Percentiles rank a stretch among this genome's conserved stretches.
phyloP scores from a whole-genome alignment of 2,888 invertebrate genomes.

The Arctia plantaginis region DNA sequence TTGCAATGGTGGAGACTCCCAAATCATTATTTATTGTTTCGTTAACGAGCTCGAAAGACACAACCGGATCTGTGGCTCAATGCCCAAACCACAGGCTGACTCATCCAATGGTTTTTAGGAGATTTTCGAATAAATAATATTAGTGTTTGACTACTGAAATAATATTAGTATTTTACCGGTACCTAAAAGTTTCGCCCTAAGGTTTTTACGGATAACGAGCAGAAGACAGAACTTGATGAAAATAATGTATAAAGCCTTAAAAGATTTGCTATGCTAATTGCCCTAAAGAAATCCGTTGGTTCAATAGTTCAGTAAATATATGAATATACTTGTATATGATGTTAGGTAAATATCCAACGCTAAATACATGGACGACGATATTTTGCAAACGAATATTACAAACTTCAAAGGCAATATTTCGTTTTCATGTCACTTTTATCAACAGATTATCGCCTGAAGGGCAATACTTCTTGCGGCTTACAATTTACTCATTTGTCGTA shows the following conservation, averaged over 20 bases:
- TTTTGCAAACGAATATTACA: slow-evolving; percentile 3
- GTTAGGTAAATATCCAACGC: background rate
- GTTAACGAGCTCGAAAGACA: slow-evolving; percentile 79
- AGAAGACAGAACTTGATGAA: slow-evolving; percentile 6
- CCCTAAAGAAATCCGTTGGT: slow-evolving; percentile 13
- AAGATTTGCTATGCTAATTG: slow-evolving; percentile 35
- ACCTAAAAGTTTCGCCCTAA: background rate
- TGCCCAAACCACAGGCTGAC: slow-evolving; percentile 59
- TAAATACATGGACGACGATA: background rate
- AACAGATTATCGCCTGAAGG: slow-evolving; percentile 5
- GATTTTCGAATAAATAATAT: slow-evolving; percentile 30
- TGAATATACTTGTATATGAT: no score
- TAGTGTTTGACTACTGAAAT: slow-evolving; percentile 4
- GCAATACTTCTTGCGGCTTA: background rate
- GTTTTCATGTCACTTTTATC: slow-evolving; percentile 3
- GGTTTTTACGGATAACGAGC: background rate
- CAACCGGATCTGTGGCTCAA: slow-evolving; percentile 65
- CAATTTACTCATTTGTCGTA: slow-evolving; percentile 13
- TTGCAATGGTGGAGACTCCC: slow-evolving; percentile 71
- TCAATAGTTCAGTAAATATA: slow-evolving; percentile 2
- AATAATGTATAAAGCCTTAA: slow-evolving; percentile 21
- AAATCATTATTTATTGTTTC: slow-evolving; percentile 84
- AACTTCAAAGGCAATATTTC: slow-evolving; percentile 10
- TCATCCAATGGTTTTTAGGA: slow-evolving; percentile 61
- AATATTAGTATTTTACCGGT: background rate